Evolutionary conservation across 1,140 invertebrate genomes (phyloP), one percentile per base, ranked within the genome.

Genomic region (Yoshiicerus persimilis): DNA sequence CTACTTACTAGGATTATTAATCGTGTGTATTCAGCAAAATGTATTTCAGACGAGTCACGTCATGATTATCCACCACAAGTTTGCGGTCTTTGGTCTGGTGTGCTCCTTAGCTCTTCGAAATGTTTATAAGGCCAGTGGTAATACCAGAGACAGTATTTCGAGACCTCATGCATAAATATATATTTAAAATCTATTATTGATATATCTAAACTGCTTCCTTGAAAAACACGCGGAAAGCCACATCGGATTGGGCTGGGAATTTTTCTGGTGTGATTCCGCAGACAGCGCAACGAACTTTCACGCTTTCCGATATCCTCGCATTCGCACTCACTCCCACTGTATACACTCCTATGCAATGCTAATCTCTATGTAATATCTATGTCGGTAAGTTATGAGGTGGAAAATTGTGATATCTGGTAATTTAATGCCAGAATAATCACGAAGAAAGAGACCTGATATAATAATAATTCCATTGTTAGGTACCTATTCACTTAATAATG

Each of bases 361-460:
- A 70, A 56, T 56, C 47, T 56, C 47, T 16, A 56, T 56, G 66
- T 30, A 70, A 30, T 70, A 70, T 16, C 25, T 30, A 30, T 56
- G 47, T 70, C 27, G 66, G 27, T 32, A 80, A 80, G 32, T 80
- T 80, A 38, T 80, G 75, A 80, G 30, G 75, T 34, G 34, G 75
- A 80, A 80, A 80, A 80, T 80, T 80, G 75, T 80, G 34, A 80
- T 80, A 80, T 80, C 75, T 80, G 75, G 20, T n/a, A 80, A 38
- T 80, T 80, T 80, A 80, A 80, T 80, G 66, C 6, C 66, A 80
- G 75, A 80, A 80, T 38, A 80, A 70, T 70, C 66, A 32, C 66
- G 3, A 32, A 70, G 30, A 30, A 70, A 56, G 47, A 56, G n/a
- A n/a, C n/a, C 30, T 70, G 66, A 70, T 70, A 70, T 70, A 30